Evolutionary conservation across 2,888 invertebrate species (phyloP).

Genomic region (Pimpla rufipes): DNA sequence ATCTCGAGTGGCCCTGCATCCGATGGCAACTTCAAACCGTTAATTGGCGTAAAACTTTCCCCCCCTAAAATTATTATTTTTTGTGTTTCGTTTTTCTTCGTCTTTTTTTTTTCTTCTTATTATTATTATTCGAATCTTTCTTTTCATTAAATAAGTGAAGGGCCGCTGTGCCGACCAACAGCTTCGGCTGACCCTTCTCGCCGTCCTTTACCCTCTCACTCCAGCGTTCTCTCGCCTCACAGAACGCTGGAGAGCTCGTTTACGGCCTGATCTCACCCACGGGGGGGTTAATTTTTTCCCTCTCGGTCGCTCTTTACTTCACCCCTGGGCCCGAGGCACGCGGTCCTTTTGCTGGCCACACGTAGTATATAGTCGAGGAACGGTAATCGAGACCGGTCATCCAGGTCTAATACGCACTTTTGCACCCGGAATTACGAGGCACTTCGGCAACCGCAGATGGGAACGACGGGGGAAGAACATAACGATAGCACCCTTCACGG

Average conservation of each 20-base stretch:
- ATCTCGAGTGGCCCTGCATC: conserved; percentile 78
- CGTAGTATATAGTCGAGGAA: conserved; percentile 22
- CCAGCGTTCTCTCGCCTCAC: conserved; percentile 64
- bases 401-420: conserved; percentile 65
- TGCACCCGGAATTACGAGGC: conserved; percentile 62
- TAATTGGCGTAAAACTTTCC: conserved; percentile 82
- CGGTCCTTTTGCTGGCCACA: conserved; percentile 55
- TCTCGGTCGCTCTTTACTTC: conserved; percentile 29
- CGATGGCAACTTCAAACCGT: conserved; percentile 81
- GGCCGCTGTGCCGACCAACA: conserved; percentile 27
- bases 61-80: conserved; percentile 40
- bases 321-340: conserved; percentile 21
- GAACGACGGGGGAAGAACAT: conserved; percentile 26
- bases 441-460: conserved; percentile 56
- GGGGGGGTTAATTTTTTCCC: conserved; percentile 67
- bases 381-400: conserved; percentile 68
- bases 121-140: conserved; percentile 48
- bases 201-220: conserved; percentile 51
- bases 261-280: conserved; percentile 45
- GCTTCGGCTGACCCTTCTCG: conserved; percentile 54
- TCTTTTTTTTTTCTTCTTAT: conserved; percentile 28
- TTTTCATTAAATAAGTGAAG: conserved; percentile 68
- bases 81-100: conserved; percentile 12
- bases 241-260: conserved; percentile 69
- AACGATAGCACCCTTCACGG: conserved; percentile 30